These are phyloP conservation scores for Polypterus senegalus DNA, from an alignment of 2,113 vertebrate genomes.

Conservation along the genomic window DNA sequence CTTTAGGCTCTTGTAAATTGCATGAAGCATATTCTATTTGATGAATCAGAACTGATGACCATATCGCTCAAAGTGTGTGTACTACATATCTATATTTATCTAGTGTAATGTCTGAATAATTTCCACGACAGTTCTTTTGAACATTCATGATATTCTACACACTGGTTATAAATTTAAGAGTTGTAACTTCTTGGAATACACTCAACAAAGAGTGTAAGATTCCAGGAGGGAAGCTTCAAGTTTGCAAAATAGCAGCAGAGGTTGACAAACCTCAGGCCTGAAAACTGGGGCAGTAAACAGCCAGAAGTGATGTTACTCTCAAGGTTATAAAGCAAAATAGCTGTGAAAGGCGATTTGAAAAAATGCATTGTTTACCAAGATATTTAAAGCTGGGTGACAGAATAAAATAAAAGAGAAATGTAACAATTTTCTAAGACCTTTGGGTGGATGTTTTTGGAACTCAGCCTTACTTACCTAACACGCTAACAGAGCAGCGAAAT, in stretches of 20 bases:
- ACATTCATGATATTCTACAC: no score
- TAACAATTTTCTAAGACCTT: slow-evolving; percentile 39
- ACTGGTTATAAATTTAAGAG: neutral
- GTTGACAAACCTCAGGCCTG: slow-evolving; percentile 21
- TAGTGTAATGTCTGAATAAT: no score
- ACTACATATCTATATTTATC: no score
- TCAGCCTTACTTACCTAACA: slow-evolving; percentile 26
- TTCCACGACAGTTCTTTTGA: no score
- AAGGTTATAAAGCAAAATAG: slow-evolving; percentile 20
- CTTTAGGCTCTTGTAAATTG: no score
- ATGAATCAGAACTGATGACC: no score
- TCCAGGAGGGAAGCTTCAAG: slow-evolving; percentile 19
- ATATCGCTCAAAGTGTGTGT: no score
- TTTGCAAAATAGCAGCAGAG: slow-evolving; percentile 16
- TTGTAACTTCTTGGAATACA: neutral
- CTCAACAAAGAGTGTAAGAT: slow-evolving; percentile 20
- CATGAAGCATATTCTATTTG: no score
- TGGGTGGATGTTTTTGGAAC: slow-evolving; percentile 38
- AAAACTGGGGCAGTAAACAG: slow-evolving; percentile 23
- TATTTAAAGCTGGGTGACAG: slow-evolving; percentile 50
- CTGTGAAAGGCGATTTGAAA: slow-evolving; percentile 24
- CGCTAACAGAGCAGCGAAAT: slow-evolving; percentile 14
- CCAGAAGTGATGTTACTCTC: slow-evolving; percentile 20
- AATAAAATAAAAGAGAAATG: slow-evolving; percentile 37
- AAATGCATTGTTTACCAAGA: slow-evolving; percentile 29